Evolutionary conservation across 2,797 vertebrate species (phyloP).

Genomic region (Protosalanx chinensis): DNA sequence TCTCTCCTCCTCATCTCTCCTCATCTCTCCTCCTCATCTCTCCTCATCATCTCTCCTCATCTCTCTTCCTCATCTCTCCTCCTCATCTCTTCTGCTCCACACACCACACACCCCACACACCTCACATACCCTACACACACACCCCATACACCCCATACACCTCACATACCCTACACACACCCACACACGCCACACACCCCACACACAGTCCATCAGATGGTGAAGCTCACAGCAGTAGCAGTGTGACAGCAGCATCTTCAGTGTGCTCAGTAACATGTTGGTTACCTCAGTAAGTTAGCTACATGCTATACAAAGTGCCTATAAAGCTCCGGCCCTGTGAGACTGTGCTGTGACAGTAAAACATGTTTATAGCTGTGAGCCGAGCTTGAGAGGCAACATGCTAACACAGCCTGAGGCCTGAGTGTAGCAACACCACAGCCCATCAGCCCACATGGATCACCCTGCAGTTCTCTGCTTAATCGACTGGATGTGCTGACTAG

Average conservation of each 20-base stretch:
- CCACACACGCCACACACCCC: too few species aligned
- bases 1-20: too few species aligned
- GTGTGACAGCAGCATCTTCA: too few species aligned
- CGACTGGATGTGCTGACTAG: neutral
- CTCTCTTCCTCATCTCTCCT: too few species aligned
- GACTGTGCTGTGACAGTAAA: neutral
- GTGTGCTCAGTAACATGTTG: neutral
- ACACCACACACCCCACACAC: neutral
- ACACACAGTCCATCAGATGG: too few species aligned
- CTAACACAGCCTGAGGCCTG: constrained; percentile 10
- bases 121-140: neutral
- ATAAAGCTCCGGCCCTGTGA: neutral
- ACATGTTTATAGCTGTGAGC: neutral
- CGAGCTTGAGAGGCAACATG: neutral
- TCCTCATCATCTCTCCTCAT: neutral
- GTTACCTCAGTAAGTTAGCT: neutral
- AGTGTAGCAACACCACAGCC: neutral
- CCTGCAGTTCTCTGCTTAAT: neutral
- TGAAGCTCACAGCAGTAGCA: too few species aligned
- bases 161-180: too few species aligned
- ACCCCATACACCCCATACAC: too few species aligned
- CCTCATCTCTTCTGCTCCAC: neutral
- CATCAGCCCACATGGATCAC: neutral
- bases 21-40: neutral
- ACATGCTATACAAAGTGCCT: neutral